Conservation (phyloP, 2,113 vertebrate genomes). For the Perognathus longimembris region DNA sequence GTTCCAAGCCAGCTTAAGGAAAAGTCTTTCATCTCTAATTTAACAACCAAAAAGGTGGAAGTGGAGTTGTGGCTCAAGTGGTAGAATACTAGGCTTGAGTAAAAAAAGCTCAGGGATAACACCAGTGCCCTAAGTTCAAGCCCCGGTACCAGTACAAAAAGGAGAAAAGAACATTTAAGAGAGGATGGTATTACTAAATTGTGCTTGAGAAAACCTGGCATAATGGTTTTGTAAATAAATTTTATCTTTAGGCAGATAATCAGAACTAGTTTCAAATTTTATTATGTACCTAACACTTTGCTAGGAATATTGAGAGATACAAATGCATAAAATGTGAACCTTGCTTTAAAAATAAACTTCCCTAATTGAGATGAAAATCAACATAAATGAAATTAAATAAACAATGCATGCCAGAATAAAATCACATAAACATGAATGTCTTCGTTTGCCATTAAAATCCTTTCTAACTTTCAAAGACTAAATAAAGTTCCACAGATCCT, state of each 20-base stretch:
- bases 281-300: background rate
- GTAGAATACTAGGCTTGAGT: no score
- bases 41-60: no score
- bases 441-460: constrained; percentile 27
- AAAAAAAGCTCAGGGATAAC: no score
- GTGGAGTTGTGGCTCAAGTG: no score
- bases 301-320: background rate
- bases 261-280: constrained; percentile 34
- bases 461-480: background rate
- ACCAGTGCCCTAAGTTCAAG: no score
- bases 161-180: background rate
- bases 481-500: background rate
- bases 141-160: no score
- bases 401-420: constrained; percentile 43
- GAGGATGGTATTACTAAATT: background rate
- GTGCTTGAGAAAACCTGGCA: background rate
- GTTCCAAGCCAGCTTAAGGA: no score
- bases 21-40: no score
- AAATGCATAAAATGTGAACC: background rate
- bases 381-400: constrained; percentile 50
- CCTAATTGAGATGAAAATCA: constrained; percentile 18
- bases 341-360: constrained; percentile 47
- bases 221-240: constrained; percentile 22
- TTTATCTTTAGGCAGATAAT: background rate
- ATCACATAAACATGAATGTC: constrained; percentile 5